Conservation (phyloP, 1,140 invertebrate genomes). For the Hycleus phaleratus region DNA sequence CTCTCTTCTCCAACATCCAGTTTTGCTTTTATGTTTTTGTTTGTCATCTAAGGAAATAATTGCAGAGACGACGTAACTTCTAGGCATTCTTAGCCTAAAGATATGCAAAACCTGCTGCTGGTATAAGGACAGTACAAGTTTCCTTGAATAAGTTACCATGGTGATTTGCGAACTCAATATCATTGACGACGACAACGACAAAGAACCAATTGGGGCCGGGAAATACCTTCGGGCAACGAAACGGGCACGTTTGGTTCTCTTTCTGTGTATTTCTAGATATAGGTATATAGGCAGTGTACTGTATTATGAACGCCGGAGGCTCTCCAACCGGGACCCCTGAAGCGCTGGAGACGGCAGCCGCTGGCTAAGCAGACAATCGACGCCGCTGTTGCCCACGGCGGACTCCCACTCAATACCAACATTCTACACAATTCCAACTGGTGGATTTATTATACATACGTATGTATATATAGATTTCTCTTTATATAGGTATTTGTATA, state of each 20-base stretch:
- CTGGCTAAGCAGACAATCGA: slow-evolving; percentile 24
- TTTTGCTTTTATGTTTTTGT: too few relatives aligned
- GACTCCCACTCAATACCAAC: slow-evolving; percentile 7
- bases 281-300: too few relatives aligned
- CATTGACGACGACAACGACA: slow-evolving; percentile 30
- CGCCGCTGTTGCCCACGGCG: slow-evolving; percentile 20
- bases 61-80: too few relatives aligned
- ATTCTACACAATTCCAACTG: background rate
- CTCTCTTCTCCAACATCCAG: too few relatives aligned
- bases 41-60: too few relatives aligned
- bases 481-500: too few relatives aligned
- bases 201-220: slow-evolving; percentile 30
- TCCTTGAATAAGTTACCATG: slow-evolving; percentile 46
- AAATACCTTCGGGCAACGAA: slow-evolving; percentile 25
- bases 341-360: slow-evolving; percentile 22
- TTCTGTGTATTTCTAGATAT: too few relatives aligned
- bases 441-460: slow-evolving; percentile 5
- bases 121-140: slow-evolving; percentile 29
- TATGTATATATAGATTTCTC: too few relatives aligned
- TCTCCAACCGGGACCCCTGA: slow-evolving; percentile 17
- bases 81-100: slow-evolving; percentile 12
- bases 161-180: slow-evolving; percentile 53
- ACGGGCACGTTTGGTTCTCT: slow-evolving; percentile 18
- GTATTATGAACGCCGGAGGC: slow-evolving; percentile 11
- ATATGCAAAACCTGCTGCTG: slow-evolving; percentile 31